Evolutionary conservation across 2,797 vertebrate species (phyloP).

Genomic region (Falco rusticolus): DNA sequence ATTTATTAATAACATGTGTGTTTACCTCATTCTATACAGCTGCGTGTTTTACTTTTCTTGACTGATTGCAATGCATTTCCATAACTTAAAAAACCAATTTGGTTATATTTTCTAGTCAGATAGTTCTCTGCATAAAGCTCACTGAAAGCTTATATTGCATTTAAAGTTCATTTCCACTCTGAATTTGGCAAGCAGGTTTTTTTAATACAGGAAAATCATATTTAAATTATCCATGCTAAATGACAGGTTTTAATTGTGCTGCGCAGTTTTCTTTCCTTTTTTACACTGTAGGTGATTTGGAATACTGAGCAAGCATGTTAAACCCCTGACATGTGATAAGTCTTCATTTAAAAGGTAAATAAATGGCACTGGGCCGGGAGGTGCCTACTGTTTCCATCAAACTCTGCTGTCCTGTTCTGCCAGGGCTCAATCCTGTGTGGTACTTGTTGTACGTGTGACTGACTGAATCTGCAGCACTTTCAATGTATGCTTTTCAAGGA

Average conservation of each 20-base stretch:
- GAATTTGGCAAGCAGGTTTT: not conserved
- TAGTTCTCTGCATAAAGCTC: slow-evolving; percentile 4
- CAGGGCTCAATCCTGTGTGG: not conserved
- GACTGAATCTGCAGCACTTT: not conserved
- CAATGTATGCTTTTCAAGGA: not conserved
- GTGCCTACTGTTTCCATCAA: not conserved
- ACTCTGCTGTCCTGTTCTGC: not conserved
- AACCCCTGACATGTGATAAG: not conserved
- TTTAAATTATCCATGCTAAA: slow-evolving; percentile 33
- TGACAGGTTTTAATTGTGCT: slow-evolving; percentile 17
- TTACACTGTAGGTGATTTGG: not conserved
- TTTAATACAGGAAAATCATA: not conserved
- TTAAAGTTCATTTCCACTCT: slow-evolving; percentile 10
- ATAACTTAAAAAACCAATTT: not conserved
- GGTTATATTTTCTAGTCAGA: slow-evolving; percentile 41
- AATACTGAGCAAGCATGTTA: not conserved
- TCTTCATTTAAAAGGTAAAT: slow-evolving; percentile 1
- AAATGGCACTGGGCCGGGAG: not conserved
- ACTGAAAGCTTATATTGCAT: not conserved
- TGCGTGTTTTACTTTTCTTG: not conserved
- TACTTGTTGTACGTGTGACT: not conserved
- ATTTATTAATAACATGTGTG: not conserved
- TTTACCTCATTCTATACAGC: not conserved
- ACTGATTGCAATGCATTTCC: not conserved
- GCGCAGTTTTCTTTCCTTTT: slow-evolving; percentile 9